Conservation (phyloP, 2,888 invertebrate species). For the Notocelia uddmanniana region DNA sequence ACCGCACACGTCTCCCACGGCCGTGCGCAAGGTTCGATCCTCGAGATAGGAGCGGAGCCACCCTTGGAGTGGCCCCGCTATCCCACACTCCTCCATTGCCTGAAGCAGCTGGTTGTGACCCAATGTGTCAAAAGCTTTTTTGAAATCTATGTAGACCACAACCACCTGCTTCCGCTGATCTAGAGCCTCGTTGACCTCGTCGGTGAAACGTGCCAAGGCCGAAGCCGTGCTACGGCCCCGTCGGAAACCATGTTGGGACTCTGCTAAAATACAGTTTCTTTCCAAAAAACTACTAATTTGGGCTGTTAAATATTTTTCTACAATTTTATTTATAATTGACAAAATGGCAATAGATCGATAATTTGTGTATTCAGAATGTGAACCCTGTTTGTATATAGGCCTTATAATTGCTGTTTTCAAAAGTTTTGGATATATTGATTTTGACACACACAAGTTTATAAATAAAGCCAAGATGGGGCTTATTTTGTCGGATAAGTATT, state of each 20-base stretch:
- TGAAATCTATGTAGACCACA: too few species aligned
- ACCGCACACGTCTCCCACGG: background rate
- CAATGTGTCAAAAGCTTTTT: too few species aligned
- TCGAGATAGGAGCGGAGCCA: slow-evolving; percentile 1
- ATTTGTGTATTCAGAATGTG: background rate
- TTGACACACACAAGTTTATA: slow-evolving; percentile 4
- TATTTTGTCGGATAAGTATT: background rate
- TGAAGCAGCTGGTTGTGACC: too few species aligned
- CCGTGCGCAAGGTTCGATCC: slow-evolving; percentile 1
- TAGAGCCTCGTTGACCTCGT: too few species aligned
- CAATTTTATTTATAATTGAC: slow-evolving; percentile 3
- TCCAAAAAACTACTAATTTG: slow-evolving; percentile 3
- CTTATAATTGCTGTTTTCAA: background rate
- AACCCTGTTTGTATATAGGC: background rate
- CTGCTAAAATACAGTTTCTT: too few species aligned
- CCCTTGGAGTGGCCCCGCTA: background rate
- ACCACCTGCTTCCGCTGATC: too few species aligned
- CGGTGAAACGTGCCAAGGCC: too few species aligned
- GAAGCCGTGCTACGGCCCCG: too few species aligned
- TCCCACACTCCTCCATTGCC: background rate
- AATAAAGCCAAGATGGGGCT: background rate
- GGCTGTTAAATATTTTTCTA: slow-evolving; percentile 8
- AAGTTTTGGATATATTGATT: background rate
- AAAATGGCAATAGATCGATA: background rate
- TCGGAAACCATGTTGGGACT: too few species aligned